Evolutionary conservation across 1,140 invertebrate species (phyloP).

Genomic region (Scaptomyza graminum): DNA sequence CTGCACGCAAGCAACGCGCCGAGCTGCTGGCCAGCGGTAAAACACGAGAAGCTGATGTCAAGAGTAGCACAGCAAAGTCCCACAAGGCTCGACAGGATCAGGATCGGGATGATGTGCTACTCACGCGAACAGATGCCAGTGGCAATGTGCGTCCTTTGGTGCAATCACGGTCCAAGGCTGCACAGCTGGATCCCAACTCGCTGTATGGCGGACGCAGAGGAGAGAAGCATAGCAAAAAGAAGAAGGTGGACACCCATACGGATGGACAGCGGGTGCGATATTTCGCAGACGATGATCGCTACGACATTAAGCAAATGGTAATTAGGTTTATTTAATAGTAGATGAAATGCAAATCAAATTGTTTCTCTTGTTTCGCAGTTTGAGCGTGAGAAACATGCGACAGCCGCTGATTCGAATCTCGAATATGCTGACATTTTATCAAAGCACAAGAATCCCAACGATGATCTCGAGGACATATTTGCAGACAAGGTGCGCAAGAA

Average conservation of each 20-base stretch:
- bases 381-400: conserved; percentile 93
- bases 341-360: neutral
- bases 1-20: conserved; percentile 86
- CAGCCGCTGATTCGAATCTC: conserved; percentile 91
- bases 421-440: conserved; percentile 91
- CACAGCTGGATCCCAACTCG: conserved; percentile 37
- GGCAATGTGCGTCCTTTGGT: conserved; percentile 87
- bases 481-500: conserved; percentile 86
- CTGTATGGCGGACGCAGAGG: conserved; percentile 78
- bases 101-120: conserved; percentile 85
- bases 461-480: conserved; percentile 95
- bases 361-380: conserved; percentile 86
- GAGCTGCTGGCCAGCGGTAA: conserved; percentile 55
- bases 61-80: neutral
- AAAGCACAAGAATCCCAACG: conserved; percentile 88
- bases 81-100: neutral
- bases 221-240: conserved; percentile 85
- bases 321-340: conserved; percentile 38
- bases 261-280: conserved; percentile 90
- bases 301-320: conserved; percentile 94
- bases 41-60: neutral
- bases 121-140: conserved; percentile 89
- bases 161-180: conserved; percentile 19
- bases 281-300: conserved; percentile 96
- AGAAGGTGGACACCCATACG: conserved; percentile 90